These are phyloP conservation scores for Achroia grisella DNA, from an alignment of 1,140 invertebrate genomes.

Conservation along the genomic window DNA sequence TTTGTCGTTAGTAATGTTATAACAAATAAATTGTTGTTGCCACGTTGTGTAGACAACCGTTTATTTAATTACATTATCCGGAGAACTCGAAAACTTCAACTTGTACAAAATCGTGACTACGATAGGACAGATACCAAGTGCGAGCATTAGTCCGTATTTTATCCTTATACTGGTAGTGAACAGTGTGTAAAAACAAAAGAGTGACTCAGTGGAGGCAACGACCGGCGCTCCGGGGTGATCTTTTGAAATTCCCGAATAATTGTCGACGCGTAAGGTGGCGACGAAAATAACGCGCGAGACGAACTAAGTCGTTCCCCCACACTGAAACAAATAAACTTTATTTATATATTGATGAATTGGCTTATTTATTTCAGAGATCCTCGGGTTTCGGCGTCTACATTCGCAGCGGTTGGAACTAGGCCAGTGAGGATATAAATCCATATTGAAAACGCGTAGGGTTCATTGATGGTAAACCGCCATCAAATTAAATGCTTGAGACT, in stretches of 20 bases:
- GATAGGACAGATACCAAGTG: constrained; percentile 5
- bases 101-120: constrained; percentile 7
- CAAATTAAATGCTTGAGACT: too few species aligned
- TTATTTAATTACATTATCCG: not conserved
- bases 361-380: constrained; percentile 36
- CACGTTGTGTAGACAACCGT: too few species aligned
- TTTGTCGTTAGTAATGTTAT: too few species aligned
- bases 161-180: constrained; percentile 20
- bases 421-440: constrained; percentile 15
- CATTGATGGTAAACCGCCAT: too few species aligned
- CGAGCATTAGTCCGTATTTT: constrained; percentile 14
- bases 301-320: constrained; percentile 46
- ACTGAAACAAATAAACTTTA: constrained; percentile 57
- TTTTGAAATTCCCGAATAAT: constrained; percentile 68
- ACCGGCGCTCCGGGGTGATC: constrained; percentile 63
- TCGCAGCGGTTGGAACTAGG: constrained; percentile 25
- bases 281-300: constrained; percentile 57
- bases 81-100: not conserved
- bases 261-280: constrained; percentile 60
- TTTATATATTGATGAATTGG: constrained; percentile 63
- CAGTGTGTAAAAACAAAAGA: constrained; percentile 56
- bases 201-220: constrained; percentile 61
- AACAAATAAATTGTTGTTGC: too few species aligned
- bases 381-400: constrained; percentile 12
- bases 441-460: not conserved